Base-by-base conservation (phyloP, 2,113 vertebrate species). In the Corythaeola cristata region DNA sequence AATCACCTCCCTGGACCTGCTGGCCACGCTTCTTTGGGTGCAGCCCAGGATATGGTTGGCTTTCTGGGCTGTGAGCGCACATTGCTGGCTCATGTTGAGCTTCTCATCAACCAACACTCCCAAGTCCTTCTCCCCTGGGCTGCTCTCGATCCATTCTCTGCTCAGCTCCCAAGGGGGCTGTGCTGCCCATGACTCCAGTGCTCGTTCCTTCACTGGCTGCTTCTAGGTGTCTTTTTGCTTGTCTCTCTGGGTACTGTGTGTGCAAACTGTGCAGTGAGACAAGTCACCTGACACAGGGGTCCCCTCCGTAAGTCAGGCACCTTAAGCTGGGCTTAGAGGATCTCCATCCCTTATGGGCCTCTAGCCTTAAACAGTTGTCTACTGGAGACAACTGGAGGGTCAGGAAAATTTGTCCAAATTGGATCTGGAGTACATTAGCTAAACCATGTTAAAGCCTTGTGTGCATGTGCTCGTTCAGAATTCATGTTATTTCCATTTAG, bases 251-350 rank as follows among this genome's bases (percentile, higher is more conserved):
- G 62, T 59, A 53, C 58, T 27, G 16, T 28, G 13, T 44, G 15
- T 2, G 2, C 27, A 47, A 67, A 67, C 32, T 63, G 4, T 45
- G 49, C 39, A 35, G 28, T 7, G 8, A 92, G 17, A 17, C 45
- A 74, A 69, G 63, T 30, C 11, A 44, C 2, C 27, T 0, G 0
- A 15, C 4, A 4, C 17, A 88, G n/a, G 52, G 15, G n/a, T 88
- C 21, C 26, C 35, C 24, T 24, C 37, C 22, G 11, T 1, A 0
- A 74, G 16, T 8, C 32, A 73, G 50, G 24, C 19, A n/a, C 20
- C 41, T 76, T 64, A n/a, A 73, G 8, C 11, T 64, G 41, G 13
- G 33, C 23, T 89, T 82, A 47, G 35, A 26, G 24, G 10, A 50
- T 75, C 26, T 80, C 15, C 44, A 49, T 67, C 71, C 37, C 18